Conservation (phyloP, 2,888 invertebrate species). For the Dolichomitus sp. region DNA sequence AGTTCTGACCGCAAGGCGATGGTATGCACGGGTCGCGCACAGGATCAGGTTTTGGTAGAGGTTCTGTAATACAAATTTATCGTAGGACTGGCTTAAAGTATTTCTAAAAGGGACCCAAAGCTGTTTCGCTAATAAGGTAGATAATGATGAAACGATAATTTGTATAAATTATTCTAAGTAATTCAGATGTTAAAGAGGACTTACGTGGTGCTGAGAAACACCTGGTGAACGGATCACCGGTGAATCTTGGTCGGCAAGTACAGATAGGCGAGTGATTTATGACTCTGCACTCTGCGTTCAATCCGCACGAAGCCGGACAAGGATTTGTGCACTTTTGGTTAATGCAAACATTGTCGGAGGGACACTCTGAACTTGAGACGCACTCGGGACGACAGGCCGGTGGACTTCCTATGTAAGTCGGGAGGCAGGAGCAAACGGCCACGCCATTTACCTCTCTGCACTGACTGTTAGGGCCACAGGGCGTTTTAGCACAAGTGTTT, state of each 20-base stretch:
- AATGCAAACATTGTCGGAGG: slow-evolving; percentile 90
- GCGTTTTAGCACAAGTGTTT: slow-evolving; percentile 80
- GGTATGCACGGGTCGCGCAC: slow-evolving; percentile 87
- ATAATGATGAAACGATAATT: background rate
- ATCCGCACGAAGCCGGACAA: slow-evolving; percentile 88
- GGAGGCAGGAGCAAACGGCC: slow-evolving; percentile 92
- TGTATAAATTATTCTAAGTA: background rate
- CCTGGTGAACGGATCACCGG: slow-evolving; percentile 90
- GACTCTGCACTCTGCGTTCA: slow-evolving; percentile 88
- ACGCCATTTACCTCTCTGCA: slow-evolving; percentile 83
- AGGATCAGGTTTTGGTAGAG: slow-evolving; percentile 67
- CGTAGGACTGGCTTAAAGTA: background rate
- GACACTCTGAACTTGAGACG: slow-evolving; percentile 91
- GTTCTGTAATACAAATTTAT: slow-evolving; percentile 61
- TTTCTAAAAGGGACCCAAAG: background rate
- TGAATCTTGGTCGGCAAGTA: slow-evolving; percentile 88
- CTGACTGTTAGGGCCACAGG: slow-evolving; percentile 90
- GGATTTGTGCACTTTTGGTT: slow-evolving; percentile 92
- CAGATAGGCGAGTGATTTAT: slow-evolving; percentile 89
- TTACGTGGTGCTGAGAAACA: slow-evolving; percentile 87
- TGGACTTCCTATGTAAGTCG: slow-evolving; percentile 93
- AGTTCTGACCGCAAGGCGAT: slow-evolving; percentile 88
- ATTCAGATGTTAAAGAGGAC: slow-evolving; percentile 1
- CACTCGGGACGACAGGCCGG: slow-evolving; percentile 93
- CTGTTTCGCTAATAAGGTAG: background rate